Evolutionary conservation across 2,888 invertebrate species (phyloP).

Genomic region (Caprella mutica): DNA sequence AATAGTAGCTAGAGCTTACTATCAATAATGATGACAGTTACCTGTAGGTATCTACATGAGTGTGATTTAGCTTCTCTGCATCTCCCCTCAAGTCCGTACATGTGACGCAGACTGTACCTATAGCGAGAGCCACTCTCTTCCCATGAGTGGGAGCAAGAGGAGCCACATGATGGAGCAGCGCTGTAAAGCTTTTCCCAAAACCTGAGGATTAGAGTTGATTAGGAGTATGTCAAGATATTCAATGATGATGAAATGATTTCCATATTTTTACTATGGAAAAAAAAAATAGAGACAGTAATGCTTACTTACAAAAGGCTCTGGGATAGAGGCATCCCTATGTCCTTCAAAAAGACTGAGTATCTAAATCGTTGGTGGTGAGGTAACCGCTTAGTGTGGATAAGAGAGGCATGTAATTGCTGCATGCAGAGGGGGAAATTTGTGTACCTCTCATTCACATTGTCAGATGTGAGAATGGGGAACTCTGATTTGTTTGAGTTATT

Average conservation of each 20-base stretch:
- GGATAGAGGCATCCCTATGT: constrained; percentile 54
- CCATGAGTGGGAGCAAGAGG: constrained; percentile 54
- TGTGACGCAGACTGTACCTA: constrained; percentile 55
- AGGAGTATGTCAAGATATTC: constrained; percentile 41
- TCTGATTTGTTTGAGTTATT: too few species aligned
- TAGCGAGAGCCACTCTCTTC: constrained; percentile 50
- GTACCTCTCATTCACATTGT: constrained; percentile 29
- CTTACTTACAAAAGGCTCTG: constrained; percentile 40
- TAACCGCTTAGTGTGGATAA: constrained; percentile 51
- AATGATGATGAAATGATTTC: background rate
- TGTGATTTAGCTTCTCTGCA: constrained; percentile 51
- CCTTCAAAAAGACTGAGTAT: constrained; percentile 59
- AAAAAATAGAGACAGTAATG: too few species aligned
- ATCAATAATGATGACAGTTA: too few species aligned
- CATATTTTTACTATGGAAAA: too few species aligned
- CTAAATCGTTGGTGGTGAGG: constrained; percentile 53
- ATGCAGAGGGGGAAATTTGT: constrained; percentile 53
- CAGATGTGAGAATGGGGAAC: background rate
- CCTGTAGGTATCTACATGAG: constrained; percentile 51
- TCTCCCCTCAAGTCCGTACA: constrained; percentile 61
- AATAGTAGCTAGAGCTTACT: too few species aligned
- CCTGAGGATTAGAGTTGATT: constrained; percentile 29
- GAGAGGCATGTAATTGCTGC: constrained; percentile 49
- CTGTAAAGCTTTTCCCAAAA: constrained; percentile 57
- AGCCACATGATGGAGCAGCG: constrained; percentile 43